Conservation (phyloP, 2,888 invertebrate species). For the Ariolimax columbianus region DNA sequence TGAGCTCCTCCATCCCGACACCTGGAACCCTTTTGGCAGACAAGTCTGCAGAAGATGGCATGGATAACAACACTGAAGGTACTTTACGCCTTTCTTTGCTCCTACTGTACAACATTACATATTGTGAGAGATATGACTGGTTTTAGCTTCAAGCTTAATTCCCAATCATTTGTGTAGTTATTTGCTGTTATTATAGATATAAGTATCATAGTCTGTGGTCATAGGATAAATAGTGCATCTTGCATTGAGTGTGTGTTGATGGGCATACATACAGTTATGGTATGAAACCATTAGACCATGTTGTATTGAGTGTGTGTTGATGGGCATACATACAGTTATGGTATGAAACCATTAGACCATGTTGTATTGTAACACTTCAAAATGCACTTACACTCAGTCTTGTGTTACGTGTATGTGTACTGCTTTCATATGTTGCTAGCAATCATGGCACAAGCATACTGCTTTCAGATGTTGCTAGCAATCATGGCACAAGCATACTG, state of each 20-base stretch:
- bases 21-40: not conserved
- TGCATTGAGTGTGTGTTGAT: not conserved
- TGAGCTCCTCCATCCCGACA: not conserved
- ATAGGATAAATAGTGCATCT: not conserved
- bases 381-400: not conserved
- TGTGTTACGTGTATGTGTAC: not conserved
- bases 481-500: no score
- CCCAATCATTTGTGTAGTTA: not conserved
- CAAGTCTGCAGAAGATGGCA: not conserved
- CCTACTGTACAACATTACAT: not conserved
- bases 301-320: not conserved
- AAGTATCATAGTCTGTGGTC: not conserved
- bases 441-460: no score
- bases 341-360: no score
- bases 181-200: not conserved
- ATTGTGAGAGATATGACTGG: not conserved
- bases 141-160: not conserved
- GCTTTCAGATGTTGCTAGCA: no score
- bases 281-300: no score
- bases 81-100: constrained; percentile 19
- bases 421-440: no score
- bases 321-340: no score
- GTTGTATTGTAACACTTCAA: no score
- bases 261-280: no score
- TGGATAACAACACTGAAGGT: not conserved